Percentiles rank a stretch among this genome's conserved stretches.
These are phyloP conservation scores for Stomatorhinus ivindoensis DNA, from an alignment of 2,113 vertebrate species.

Conservation along the genomic window DNA sequence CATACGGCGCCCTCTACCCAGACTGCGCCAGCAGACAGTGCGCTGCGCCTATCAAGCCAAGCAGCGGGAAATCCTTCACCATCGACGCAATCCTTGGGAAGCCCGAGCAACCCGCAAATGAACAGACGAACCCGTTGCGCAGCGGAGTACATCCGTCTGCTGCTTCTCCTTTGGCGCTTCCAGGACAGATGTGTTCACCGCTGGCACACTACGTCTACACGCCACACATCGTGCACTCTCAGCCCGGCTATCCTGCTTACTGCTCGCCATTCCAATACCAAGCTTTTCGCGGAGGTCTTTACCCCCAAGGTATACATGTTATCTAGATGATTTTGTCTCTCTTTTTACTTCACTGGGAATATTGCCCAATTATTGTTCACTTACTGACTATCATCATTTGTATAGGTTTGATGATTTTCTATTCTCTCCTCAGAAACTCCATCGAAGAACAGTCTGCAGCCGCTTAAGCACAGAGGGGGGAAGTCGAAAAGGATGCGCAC, in stretches of 20 bases:
- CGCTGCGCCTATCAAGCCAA: slow-evolving; percentile 33
- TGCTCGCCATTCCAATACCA: slow-evolving; percentile 56
- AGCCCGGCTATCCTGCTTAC: slow-evolving; percentile 51
- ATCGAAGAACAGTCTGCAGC: slow-evolving; percentile 51
- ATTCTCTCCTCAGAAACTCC: slow-evolving; percentile 46
- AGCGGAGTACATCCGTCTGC: slow-evolving; percentile 33
- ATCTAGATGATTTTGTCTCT: background rate
- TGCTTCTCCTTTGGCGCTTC: slow-evolving; percentile 27
- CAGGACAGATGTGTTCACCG: slow-evolving; percentile 36
- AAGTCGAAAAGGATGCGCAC: slow-evolving; percentile 72
- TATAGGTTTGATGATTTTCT: background rate
- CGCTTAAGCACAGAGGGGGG: slow-evolving; percentile 54
- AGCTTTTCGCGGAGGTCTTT: slow-evolving; percentile 52
- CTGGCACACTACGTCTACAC: slow-evolving; percentile 41
- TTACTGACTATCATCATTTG: background rate
- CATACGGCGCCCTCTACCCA: slow-evolving; percentile 41
- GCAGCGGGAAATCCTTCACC: slow-evolving; percentile 60
- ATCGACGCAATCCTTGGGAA: slow-evolving; percentile 65
- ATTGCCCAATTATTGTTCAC: background rate
- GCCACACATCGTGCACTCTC: slow-evolving; percentile 42
- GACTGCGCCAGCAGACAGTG: slow-evolving; percentile 38
- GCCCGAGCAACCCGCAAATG: slow-evolving; percentile 32
- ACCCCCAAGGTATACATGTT: slow-evolving; percentile 61
- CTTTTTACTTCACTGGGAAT: background rate
- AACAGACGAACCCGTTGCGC: slow-evolving; percentile 22